Evolutionary conservation across 2,888 invertebrate genomes (phyloP), one percentile per base, ranked within the genome.

Genomic region (Epinotia demarniana): DNA sequence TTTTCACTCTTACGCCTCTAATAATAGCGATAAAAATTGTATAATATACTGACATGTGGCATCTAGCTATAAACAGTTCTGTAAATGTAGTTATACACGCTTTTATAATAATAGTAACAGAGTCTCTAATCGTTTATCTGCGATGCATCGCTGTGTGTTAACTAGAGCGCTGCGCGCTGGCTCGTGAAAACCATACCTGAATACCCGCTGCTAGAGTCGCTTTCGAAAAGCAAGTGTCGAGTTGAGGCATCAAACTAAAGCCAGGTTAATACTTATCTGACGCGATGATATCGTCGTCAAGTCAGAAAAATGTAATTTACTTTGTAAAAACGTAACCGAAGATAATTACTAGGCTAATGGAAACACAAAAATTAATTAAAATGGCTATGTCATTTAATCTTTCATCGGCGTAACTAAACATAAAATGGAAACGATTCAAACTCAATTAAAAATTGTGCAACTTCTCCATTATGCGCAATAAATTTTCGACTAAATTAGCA

Each of bases 171-270:
- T 67, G 64, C 60, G n/a, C 43, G 33, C 33, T 67, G 64, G 66
- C 33, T 66, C 49, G 64, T 64, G 72, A 72, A 57, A 46, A 63
- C 43, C 57, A 46, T 57, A 70, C 61, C 60, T 57, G 46, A 58
- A 39, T 53, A 13, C n/a, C n/a, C 66, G n/a, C 19, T n/a, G 33
- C 43, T 19, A 19, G 67, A 19, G 43, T n/a, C 27, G 57, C 72
- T 43, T 73, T 73, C 53, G 61, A 60, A 73, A 71, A 63, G 60
- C 53, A 39, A 58, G 11, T 23, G 39, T 55, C 11, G 13, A 39
- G 9, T 39, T 9, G 9, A 39, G 39, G 39, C 39, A 39, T 39
- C 39, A 9, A 9, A 39, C 39, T 9, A 39, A 33, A 33, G 39
- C 39, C 39, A 2, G 39, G 9, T 39, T 9, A 9, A 39, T 39